Conservation (phyloP, 2,113 vertebrate genomes). For the Larimichthys crocea region DNA sequence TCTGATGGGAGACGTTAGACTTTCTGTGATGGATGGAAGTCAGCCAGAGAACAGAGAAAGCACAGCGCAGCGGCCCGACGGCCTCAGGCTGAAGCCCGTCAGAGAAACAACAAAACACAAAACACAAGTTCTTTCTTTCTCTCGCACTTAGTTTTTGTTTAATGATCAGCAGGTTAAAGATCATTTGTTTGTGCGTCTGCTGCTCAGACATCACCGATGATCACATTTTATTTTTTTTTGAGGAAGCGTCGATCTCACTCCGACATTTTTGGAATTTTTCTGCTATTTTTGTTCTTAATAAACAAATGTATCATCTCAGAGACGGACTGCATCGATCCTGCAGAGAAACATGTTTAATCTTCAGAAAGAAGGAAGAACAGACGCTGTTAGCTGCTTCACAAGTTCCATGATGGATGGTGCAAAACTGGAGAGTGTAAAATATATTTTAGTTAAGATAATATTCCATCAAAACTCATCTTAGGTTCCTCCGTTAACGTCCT, state of each 20-base stretch:
- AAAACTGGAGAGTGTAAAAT: background rate
- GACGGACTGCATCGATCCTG: background rate
- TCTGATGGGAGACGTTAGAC: constrained; percentile 58
- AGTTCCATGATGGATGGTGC: background rate
- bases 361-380: background rate
- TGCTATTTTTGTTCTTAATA: background rate
- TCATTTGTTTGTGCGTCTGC: background rate
- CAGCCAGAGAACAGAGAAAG: constrained; percentile 40
- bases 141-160: constrained; percentile 4
- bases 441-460: background rate
- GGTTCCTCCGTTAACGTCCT: too few species aligned
- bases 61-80: constrained; percentile 13
- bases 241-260: background rate
- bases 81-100: constrained; percentile 58
- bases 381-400: background rate
- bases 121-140: background rate
- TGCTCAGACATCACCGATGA: background rate
- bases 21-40: constrained; percentile 51
- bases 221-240: too few species aligned
- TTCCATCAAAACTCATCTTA: background rate
- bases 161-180: background rate
- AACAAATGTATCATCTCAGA: background rate
- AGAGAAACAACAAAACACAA: constrained; percentile 21
- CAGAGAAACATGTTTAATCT: background rate
- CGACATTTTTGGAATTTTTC: background rate